Conservation (phyloP, 2,113 vertebrate species). For the Proterorhinus semilunaris region DNA sequence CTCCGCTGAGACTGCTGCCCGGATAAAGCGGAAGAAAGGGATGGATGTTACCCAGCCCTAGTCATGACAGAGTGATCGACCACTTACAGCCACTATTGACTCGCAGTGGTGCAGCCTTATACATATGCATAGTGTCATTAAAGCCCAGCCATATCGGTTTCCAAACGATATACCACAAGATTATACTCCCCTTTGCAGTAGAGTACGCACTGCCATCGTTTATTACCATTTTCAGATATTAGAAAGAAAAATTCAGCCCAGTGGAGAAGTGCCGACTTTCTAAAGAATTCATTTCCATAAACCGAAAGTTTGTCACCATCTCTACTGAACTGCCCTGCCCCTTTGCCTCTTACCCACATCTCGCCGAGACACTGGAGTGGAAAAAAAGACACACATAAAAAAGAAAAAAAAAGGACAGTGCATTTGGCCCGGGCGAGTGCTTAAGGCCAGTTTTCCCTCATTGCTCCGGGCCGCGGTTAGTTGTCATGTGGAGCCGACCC, state of each 20-base stretch:
- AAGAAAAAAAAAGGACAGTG: slow-evolving; percentile 34
- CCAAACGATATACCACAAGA: background rate
- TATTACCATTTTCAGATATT: background rate
- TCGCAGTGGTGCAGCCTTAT: no score
- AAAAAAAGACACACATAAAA: background rate
- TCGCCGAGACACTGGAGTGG: background rate
- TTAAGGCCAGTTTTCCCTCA: slow-evolving; percentile 35
- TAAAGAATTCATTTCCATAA: slow-evolving; percentile 34
- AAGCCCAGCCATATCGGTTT: no score
- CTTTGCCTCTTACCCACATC: background rate
- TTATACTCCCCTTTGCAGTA: background rate
- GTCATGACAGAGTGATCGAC: no score
- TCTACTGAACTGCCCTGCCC: slow-evolving; percentile 12
- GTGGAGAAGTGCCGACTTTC: slow-evolving; percentile 11
- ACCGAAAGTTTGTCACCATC: slow-evolving; percentile 38
- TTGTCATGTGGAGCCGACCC: slow-evolving; percentile 53
- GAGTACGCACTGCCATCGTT: background rate
- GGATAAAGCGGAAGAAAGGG: no score
- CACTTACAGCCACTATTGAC: no score
- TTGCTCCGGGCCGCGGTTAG: slow-evolving; percentile 45
- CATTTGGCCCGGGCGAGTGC: slow-evolving; percentile 32
- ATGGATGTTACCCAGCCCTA: no score
- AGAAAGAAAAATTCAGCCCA: slow-evolving; percentile 1
- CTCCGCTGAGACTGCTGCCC: no score
- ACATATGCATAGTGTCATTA: no score